Conservation (phyloP, 2,797 vertebrate genomes). For the Myripristis murdjan region DNA sequence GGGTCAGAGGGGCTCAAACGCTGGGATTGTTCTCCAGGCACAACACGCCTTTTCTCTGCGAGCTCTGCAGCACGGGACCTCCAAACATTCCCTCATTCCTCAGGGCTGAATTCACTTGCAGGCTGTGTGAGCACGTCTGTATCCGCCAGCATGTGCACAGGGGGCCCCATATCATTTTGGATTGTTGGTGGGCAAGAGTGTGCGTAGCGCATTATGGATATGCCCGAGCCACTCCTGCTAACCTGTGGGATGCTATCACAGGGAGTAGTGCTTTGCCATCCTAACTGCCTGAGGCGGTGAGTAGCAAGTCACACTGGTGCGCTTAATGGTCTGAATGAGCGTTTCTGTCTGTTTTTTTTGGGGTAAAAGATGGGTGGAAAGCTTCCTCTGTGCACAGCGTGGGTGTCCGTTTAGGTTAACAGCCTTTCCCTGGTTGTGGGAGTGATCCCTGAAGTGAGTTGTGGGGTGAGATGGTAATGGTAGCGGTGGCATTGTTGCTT, state of each 20-base stretch:
- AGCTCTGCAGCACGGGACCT: conserved; percentile 76
- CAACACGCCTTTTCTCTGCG: conserved; percentile 94
- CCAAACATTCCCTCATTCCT: conserved; percentile 75
- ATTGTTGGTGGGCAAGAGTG: conserved; percentile 19
- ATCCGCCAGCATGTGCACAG: conserved; percentile 42
- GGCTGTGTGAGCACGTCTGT: conserved; percentile 38
- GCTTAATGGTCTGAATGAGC: neutral
- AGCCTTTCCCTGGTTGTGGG: conserved; percentile 24
- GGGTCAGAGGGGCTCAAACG: conserved; percentile 94
- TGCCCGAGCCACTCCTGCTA: neutral
- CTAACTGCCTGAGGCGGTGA: conserved; percentile 88
- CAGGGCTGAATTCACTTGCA: conserved; percentile 44
- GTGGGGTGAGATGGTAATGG: conserved; percentile 19
- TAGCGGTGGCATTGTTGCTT: conserved; percentile 32
- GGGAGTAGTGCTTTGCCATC: conserved; percentile 44
- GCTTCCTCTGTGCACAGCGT: neutral
- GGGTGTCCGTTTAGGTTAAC: conserved; percentile 18
- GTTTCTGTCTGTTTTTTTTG: conserved; percentile 16
- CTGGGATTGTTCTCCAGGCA: conserved; percentile 92
- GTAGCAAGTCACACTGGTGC: conserved; percentile 60
- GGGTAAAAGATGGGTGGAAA: neutral
- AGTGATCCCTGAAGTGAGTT: conserved; percentile 18
- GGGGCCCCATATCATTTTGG: conserved; percentile 46
- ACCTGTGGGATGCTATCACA: conserved; percentile 19
- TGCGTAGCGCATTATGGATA: conserved; percentile 8